Evolutionary conservation across 2,797 vertebrate species (phyloP), one percentile per base, ranked within the genome.

Genomic region (Jordanella pulchra): DNA sequence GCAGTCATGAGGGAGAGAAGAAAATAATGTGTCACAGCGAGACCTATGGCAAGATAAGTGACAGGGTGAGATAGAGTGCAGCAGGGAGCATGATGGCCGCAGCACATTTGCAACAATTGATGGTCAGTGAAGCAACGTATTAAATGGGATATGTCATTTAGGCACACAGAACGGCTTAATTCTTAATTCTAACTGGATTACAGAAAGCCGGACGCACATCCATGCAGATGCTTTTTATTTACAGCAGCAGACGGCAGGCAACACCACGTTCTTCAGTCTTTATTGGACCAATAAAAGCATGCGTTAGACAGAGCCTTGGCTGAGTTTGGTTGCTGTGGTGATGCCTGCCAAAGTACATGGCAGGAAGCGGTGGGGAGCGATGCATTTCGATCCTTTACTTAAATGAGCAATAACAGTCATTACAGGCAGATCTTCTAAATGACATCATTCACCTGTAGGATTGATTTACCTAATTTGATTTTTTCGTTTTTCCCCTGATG

Each of bases 271-370:
- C 72, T 81, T 86, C 53, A 69, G 58, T 65, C 84, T 87, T 88
- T 88, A 90, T 83, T 81, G 77, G 69, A 42, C 76, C 80, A 86
- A 88, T 90, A 87, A 91, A 87, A 73, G 54, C 30, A 9, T 23
- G 63, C 51, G 39, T 78, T 79, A 81, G 80, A 76, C 76, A 12
- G 60, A 76, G 72, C 67, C 68, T 70, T 77, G 84, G 89, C 87
- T 90, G 79, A 54, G 53, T 82, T 79, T 75, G 77, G 84, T 87
- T 90, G 85, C 85, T 83, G 85, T 85, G 82, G 81, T 47, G 82
- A 87, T 76, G 60, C 78, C 67, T 79, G 80, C 80, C 81, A 84
- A 75, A 64, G 66, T 77, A 63, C 44, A 65, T 15, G 55, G 56
- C 76, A 61, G 61, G 75, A 51, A 74, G 39, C 28, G 15, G 67